A percentile compares a stretch with the other conserved stretches of the same genome.
phyloP scores from a whole-genome alignment of 2,888 invertebrate genomes.

The Eilema sororculum region DNA sequence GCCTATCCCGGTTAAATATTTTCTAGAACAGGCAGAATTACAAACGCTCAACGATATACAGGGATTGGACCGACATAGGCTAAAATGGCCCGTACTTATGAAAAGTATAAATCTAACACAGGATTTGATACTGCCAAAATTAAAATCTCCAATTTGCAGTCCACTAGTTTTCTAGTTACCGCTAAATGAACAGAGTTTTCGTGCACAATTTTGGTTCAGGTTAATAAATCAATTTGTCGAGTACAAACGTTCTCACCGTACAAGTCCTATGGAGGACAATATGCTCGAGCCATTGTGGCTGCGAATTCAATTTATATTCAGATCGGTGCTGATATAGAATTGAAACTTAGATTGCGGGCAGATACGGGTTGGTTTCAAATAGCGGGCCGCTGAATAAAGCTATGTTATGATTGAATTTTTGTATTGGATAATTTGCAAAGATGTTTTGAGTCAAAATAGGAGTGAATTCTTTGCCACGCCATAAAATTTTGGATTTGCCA shows the following conservation, averaged over 20 bases:
- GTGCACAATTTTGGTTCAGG: constrained; percentile 54
- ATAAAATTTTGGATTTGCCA: too few relatives aligned
- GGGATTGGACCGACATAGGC: neutral
- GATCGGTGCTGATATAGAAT: constrained; percentile 71
- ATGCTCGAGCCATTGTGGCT: constrained; percentile 67
- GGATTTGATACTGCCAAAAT: neutral
- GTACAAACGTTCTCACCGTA: constrained; percentile 61
- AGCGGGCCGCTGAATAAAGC: constrained; percentile 41
- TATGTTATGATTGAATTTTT: constrained; percentile 24
- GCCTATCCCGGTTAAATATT: too few relatives aligned
- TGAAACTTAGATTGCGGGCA: constrained; percentile 75
- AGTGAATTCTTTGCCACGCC: too few relatives aligned
- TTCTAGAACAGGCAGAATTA: too few relatives aligned
- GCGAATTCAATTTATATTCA: constrained; percentile 79
- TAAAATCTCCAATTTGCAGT: neutral
- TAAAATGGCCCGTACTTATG: neutral
- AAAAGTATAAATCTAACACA: too few relatives aligned
- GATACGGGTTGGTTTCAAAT: constrained; percentile 63
- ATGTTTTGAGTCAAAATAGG: neutral
- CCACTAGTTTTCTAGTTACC: constrained; percentile 23
- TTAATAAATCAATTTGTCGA: constrained; percentile 74
- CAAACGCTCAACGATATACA: too few relatives aligned
- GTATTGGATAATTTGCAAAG: neutral
- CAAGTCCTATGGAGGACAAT: constrained; percentile 64
- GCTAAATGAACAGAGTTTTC: constrained; percentile 57